Conservation (phyloP, 2,113 vertebrate genomes). For the Aptenodytes forsteri region DNA sequence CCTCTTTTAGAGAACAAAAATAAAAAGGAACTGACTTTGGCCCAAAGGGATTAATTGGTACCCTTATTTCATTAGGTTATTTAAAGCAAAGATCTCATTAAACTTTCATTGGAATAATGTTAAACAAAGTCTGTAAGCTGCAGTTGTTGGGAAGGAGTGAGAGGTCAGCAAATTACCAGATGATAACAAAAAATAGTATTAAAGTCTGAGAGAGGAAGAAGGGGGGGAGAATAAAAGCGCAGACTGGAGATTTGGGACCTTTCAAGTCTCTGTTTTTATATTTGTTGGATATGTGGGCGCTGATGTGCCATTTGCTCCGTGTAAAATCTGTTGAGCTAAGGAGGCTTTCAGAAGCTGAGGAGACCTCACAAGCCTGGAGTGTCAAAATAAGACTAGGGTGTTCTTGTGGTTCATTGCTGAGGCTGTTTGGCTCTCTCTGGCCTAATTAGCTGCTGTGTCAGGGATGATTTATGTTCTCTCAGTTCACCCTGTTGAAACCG, state of each 20-base stretch:
- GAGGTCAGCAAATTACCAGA: slow-evolving; percentile 44
- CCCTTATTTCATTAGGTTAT: slow-evolving; percentile 60
- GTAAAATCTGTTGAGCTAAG: neutral
- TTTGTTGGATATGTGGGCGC: neutral
- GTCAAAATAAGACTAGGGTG: neutral
- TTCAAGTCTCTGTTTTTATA: neutral
- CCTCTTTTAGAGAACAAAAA: slow-evolving; percentile 17
- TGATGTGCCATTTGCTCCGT: neutral
- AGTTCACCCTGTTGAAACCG: neutral
- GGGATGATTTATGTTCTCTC: neutral
- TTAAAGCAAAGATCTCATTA: slow-evolving; percentile 62
- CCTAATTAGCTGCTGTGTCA: neutral
- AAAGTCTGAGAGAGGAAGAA: neutral
- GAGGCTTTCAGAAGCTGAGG: neutral
- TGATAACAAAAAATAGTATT: slow-evolving; percentile 33
- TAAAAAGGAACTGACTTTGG: slow-evolving; percentile 48
- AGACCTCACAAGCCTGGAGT: neutral
- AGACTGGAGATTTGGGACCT: neutral
- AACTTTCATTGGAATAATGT: slow-evolving; percentile 39
- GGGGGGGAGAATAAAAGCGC: neutral
- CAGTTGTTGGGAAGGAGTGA: slow-evolving; percentile 48
- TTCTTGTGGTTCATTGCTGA: neutral
- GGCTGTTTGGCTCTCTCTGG: neutral
- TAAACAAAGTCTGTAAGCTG: slow-evolving; percentile 40
- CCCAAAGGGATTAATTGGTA: slow-evolving; percentile 63